These are phyloP conservation scores for Cephalopachus bancanus DNA, from an alignment of 2,797 vertebrate species.

Conservation along the genomic window DNA sequence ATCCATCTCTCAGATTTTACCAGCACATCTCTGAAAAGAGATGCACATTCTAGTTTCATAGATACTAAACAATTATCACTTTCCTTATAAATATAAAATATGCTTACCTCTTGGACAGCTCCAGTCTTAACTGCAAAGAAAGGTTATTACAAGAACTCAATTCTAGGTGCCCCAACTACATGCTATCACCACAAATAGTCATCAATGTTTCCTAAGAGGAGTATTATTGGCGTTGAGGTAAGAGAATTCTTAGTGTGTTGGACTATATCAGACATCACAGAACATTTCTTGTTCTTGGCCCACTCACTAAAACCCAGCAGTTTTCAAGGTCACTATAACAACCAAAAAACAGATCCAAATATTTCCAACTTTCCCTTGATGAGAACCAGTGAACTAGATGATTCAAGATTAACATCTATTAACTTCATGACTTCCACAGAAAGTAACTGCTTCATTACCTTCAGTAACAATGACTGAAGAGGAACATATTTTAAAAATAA, in stretches of 20 bases:
- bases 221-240: neutral
- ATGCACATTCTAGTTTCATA: neutral
- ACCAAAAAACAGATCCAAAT: neutral
- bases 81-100: neutral
- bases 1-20: neutral
- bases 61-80: neutral
- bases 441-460: constrained; percentile 83
- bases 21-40: neutral
- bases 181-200: constrained; percentile 14
- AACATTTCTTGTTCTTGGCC: neutral
- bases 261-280: neutral
- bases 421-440: constrained; percentile 85
- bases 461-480: constrained; percentile 87
- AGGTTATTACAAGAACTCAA: neutral
- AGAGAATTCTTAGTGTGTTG: neutral
- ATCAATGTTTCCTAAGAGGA: constrained; percentile 1
- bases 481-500: constrained; percentile 39
- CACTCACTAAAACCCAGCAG: neutral
- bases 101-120: constrained; percentile 32
- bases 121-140: constrained; percentile 35
- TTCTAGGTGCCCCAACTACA: constrained; percentile 63
- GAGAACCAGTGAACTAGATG: constrained; percentile 15
- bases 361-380: neutral
- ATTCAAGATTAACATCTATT: constrained; percentile 75
- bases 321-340: constrained; percentile 14